Percentiles rank a stretch among this genome's conserved stretches.
phyloP scores from a whole-genome alignment of 2,888 invertebrate species.

The Epirrita christyi region DNA sequence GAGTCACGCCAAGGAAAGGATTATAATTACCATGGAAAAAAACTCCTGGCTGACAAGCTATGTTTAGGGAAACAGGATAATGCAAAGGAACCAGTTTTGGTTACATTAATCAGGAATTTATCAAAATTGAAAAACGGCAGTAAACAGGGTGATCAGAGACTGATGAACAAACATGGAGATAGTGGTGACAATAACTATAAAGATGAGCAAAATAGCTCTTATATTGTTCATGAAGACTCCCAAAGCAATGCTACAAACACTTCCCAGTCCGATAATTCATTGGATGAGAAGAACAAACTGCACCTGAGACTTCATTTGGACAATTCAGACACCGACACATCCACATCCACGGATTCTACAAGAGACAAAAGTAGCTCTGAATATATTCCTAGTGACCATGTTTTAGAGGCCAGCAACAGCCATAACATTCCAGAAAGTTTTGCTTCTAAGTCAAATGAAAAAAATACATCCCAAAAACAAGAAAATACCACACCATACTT shows the following conservation, averaged over 20 bases:
- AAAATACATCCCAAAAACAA: slow-evolving; percentile 26
- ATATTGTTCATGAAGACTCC: slow-evolving; percentile 76
- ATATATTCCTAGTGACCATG: slow-evolving; percentile 73
- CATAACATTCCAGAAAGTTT: slow-evolving; percentile 35
- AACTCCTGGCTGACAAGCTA: slow-evolving; percentile 60
- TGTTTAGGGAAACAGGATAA: slow-evolving; percentile 55
- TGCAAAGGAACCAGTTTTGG: slow-evolving; percentile 65
- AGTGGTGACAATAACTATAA: slow-evolving; percentile 45
- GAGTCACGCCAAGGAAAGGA: slow-evolving; percentile 89
- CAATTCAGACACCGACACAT: slow-evolving; percentile 79
- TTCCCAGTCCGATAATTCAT: slow-evolving; percentile 76
- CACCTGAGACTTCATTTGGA: slow-evolving; percentile 71
- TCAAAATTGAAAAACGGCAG: slow-evolving; percentile 50
- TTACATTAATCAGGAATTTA: slow-evolving; percentile 63
- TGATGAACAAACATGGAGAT: slow-evolving; percentile 45
- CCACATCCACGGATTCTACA: slow-evolving; percentile 74
- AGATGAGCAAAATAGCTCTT: slow-evolving; percentile 74
- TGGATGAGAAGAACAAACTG: slow-evolving; percentile 76
- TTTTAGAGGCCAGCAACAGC: slow-evolving; percentile 45
- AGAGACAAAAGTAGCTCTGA: slow-evolving; percentile 74
- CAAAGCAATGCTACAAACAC: slow-evolving; percentile 66
- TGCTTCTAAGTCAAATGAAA: slow-evolving; percentile 5
- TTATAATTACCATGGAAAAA: slow-evolving; percentile 85
- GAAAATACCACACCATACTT: slow-evolving; percentile 38
- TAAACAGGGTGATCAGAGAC: slow-evolving; percentile 49